Evolutionary conservation across 2,888 invertebrate species (phyloP).

Genomic region (Acanthosepion lycidas): DNA sequence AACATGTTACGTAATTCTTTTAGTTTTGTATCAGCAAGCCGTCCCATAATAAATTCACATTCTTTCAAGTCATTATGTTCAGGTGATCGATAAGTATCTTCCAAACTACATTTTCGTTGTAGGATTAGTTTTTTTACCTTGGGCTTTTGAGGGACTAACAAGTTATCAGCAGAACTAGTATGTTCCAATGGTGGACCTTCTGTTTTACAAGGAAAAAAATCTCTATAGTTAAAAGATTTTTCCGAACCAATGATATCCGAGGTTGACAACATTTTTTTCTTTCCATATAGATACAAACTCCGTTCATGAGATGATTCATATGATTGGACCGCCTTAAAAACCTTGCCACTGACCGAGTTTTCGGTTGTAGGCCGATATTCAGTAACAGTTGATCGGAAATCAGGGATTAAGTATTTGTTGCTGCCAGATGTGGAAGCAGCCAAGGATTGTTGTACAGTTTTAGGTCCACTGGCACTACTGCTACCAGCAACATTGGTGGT

Average conservation of each 20-base stretch:
- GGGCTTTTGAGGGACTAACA: slow-evolving; percentile 24
- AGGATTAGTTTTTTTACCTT: neutral
- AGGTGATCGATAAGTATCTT: neutral
- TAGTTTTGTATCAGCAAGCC: slow-evolving; percentile 24
- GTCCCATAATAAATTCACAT: neutral
- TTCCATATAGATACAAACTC: neutral
- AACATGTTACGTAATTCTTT: neutral
- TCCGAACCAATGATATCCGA: slow-evolving; percentile 37
- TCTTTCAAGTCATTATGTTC: slow-evolving; percentile 22
- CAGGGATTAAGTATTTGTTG: neutral
- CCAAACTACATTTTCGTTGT: neutral
- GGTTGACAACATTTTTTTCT: neutral
- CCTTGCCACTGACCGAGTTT: neutral
- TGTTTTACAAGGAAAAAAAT: neutral
- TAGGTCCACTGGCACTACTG: neutral
- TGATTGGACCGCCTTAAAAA: neutral
- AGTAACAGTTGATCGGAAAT: neutral
- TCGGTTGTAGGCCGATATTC: neutral
- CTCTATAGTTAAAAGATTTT: neutral
- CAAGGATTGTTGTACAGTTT: neutral
- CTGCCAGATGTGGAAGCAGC: neutral
- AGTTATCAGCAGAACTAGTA: neutral
- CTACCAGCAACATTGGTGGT: neutral
- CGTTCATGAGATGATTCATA: neutral
- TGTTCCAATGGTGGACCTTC: slow-evolving; percentile 33